phyloP scores from a whole-genome alignment of 1,140 invertebrate genomes.

The Calephelis virginiensis region DNA sequence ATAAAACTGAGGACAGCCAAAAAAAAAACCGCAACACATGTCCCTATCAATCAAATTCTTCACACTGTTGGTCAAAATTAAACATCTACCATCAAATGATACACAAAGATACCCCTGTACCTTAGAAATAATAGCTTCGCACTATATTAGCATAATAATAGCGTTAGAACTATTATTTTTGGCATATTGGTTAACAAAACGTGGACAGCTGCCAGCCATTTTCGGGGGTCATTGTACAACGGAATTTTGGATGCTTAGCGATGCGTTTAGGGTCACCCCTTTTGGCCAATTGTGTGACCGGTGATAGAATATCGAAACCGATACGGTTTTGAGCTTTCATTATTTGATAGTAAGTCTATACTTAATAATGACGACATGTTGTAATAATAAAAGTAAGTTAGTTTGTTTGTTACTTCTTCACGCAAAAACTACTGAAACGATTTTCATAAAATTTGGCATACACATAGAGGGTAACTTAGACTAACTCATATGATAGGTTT shows the following conservation, averaged over 20 bases:
- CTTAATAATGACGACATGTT: too few relatives aligned
- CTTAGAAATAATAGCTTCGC: slow-evolving; percentile 65
- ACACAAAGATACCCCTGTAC: slow-evolving; percentile 57
- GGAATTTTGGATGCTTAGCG: slow-evolving; percentile 35
- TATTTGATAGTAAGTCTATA: slow-evolving; percentile 7
- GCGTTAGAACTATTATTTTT: slow-evolving; percentile 60
- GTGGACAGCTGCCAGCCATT: slow-evolving; percentile 63
- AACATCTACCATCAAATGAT: slow-evolving; percentile 34
- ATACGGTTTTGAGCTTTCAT: slow-evolving; percentile 4
- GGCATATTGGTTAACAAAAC: slow-evolving; percentile 61
- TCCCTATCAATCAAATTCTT: slow-evolving; percentile 66
- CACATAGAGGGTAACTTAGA: too few relatives aligned
- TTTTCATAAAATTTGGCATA: too few relatives aligned
- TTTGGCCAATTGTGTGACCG: slow-evolving; percentile 23
- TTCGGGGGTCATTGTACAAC: slow-evolving; percentile 60
- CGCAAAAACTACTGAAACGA: too few relatives aligned
- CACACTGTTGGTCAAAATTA: slow-evolving; percentile 51
- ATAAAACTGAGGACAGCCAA: not conserved
- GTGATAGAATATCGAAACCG: not conserved
- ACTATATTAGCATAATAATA: slow-evolving; percentile 72
- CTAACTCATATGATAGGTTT: too few relatives aligned
- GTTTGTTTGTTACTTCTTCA: too few relatives aligned
- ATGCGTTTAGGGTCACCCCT: slow-evolving; percentile 37
- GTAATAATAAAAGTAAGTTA: too few relatives aligned
- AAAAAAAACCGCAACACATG: slow-evolving; percentile 37